These are phyloP conservation scores for Drosophila orosa DNA, from an alignment of 1,140 invertebrate genomes.

Conservation along the genomic window DNA sequence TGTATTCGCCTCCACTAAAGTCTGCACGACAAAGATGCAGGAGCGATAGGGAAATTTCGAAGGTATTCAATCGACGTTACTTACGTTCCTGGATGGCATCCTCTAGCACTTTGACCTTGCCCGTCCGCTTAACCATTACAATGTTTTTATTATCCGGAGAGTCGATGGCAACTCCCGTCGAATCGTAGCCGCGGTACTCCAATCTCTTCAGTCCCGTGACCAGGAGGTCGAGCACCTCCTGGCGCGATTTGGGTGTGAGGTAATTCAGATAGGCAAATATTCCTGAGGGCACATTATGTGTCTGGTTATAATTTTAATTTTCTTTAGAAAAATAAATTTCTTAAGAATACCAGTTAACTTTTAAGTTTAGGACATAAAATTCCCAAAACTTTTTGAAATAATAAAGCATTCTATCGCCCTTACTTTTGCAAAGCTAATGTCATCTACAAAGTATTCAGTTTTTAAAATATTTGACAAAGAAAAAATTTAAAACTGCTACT, in stretches of 20 bases:
- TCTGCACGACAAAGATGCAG: slow-evolving; percentile 31
- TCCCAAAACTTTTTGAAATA: background rate
- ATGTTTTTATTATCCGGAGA: slow-evolving; percentile 91
- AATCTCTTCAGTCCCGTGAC: slow-evolving; percentile 97
- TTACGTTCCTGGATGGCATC: slow-evolving; percentile 90
- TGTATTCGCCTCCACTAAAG: slow-evolving; percentile 72
- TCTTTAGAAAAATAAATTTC: background rate
- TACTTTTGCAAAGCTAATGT: background rate
- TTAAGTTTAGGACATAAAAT: background rate
- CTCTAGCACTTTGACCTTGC: slow-evolving; percentile 97
- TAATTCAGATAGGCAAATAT: slow-evolving; percentile 99
- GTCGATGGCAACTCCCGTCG: slow-evolving; percentile 98
- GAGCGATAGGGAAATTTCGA: background rate
- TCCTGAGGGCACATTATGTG: slow-evolving; percentile 85
- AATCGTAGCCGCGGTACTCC: slow-evolving; percentile 99
- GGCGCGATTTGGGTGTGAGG: slow-evolving; percentile 95
- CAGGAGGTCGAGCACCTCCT: slow-evolving; percentile 96
- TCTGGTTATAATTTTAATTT: background rate
- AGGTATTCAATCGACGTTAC: background rate
- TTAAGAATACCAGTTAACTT: background rate
- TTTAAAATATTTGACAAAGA: background rate
- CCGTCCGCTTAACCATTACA: slow-evolving; percentile 94
- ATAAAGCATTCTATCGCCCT: background rate
- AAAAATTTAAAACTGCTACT: background rate
- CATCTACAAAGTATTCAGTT: background rate